Conservation (phyloP, 2,113 vertebrate genomes). For the Diphyllodes magnificus region DNA sequence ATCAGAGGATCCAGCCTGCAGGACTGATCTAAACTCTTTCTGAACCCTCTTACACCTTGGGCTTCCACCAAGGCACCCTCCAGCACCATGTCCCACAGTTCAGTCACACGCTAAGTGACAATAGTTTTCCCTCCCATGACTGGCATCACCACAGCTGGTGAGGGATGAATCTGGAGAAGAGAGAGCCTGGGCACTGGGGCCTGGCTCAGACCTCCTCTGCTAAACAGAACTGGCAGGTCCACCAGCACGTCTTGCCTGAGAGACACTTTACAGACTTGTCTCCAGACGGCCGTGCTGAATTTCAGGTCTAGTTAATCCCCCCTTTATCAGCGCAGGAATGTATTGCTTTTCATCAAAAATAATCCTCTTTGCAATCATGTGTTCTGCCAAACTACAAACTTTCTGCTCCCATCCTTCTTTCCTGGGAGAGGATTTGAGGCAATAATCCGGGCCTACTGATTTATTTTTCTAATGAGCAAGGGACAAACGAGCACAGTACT, state of each 20-base stretch:
- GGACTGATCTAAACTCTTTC: neutral
- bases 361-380: slow-evolving; percentile 66
- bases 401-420: neutral
- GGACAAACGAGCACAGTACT: neutral
- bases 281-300: rapidly evolving
- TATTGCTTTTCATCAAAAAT: slow-evolving; percentile 12
- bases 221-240: neutral
- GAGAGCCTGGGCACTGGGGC: neutral
- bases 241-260: neutral
- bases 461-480: neutral
- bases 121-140: neutral
- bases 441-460: neutral
- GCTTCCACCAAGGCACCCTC: neutral
- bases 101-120: rapidly evolving
- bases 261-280: neutral
- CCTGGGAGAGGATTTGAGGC: neutral
- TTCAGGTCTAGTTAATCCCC: slow-evolving; percentile 18
- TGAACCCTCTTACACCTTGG: neutral
- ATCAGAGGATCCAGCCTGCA: neutral
- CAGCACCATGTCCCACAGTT: neutral
- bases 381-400: slow-evolving; percentile 31
- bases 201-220: neutral
- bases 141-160: neutral
- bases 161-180: neutral
- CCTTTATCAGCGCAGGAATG: slow-evolving; percentile 17